Evolutionary conservation across 2,113 vertebrate species (phyloP).

Genomic region (Mustela nigripes): DNA sequence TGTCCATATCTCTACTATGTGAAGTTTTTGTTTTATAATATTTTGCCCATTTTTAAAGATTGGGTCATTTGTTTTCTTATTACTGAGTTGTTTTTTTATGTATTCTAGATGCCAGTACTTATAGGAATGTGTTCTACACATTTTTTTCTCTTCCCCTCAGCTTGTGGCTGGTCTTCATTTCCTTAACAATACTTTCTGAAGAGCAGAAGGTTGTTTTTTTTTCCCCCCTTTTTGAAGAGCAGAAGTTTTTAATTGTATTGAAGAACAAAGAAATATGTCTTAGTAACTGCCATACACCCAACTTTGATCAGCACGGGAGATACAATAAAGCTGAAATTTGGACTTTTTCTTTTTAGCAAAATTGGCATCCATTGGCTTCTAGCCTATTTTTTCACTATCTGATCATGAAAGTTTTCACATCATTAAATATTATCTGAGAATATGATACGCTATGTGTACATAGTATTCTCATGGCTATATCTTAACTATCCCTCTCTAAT

Average conservation of each 20-base stretch:
- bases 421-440: constrained; percentile 52
- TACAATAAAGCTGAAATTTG: neutral
- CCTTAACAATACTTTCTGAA: neutral
- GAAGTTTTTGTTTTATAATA: neutral
- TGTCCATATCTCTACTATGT: neutral
- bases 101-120: neutral
- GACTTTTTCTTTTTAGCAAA: constrained; percentile 36
- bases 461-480: neutral
- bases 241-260: neutral
- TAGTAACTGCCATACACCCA: neutral
- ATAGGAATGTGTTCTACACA: neutral
- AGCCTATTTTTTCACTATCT: neutral
- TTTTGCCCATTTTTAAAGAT: constrained; percentile 20
- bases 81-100: constrained; percentile 19
- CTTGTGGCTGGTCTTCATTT: neutral
- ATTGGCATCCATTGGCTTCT: neutral
- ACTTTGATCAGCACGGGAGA: neutral
- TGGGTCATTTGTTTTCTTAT: constrained; percentile 1
- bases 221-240: neutral
- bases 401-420: constrained; percentile 37
- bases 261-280: constrained; percentile 39
- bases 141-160: constrained; percentile 34
- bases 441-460: neutral
- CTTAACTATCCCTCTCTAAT: constrained; percentile 20
- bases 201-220: neutral